Evolutionary conservation across 2,888 invertebrate species (phyloP), one percentile per base, ranked within the genome.

Genomic region (Chrysolina haemoptera): DNA sequence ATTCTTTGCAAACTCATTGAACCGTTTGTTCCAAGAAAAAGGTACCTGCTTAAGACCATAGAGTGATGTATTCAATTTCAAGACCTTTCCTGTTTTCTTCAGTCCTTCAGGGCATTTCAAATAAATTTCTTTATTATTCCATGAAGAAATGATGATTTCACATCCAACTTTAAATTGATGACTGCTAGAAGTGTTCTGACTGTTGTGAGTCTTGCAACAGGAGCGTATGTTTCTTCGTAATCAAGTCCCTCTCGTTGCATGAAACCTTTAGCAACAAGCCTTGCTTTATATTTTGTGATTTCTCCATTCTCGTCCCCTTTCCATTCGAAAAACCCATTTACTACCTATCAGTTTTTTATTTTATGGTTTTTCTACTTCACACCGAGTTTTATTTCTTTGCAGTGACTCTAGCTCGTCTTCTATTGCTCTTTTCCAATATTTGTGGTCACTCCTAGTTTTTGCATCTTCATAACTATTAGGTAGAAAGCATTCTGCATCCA

Each of bases 11-110:
- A 76, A 81, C 10, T 66, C 70, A 62, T 80, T 69, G 63, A 82
- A 78, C 16, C 62, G 74, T 63, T 78, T 64, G 65, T 84, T 81
- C 83, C 83, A 85, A 20, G 74, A 76, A 74, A 80, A 62, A 35
- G 81, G 82, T 22, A 82, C 79, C 73, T 84, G 84, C 66, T 83
- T 84, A 0, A 83, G 71, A 4, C 85, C 84, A 75, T 85, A 85
- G 14, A 85, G 71, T 4, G 77, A 65, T 71, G 83, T 83, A 10
- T 79, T 74, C 5, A 83, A 64, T 75, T 79, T 82, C 35, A n/a
- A n/a, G n/a, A n/a, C n/a, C n/a, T n/a, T n/a, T n/a, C n/a, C n/a
- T n/a, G n/a, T n/a, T n/a, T n/a, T n/a, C 79, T 70, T 22, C 65
- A 80, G 65, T 20, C 82, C 82, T 50, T 76, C 74, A 10, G 81